Evolutionary conservation across 2,797 vertebrate genomes (phyloP).

Genomic region (Parotocinclus haroldoi): DNA sequence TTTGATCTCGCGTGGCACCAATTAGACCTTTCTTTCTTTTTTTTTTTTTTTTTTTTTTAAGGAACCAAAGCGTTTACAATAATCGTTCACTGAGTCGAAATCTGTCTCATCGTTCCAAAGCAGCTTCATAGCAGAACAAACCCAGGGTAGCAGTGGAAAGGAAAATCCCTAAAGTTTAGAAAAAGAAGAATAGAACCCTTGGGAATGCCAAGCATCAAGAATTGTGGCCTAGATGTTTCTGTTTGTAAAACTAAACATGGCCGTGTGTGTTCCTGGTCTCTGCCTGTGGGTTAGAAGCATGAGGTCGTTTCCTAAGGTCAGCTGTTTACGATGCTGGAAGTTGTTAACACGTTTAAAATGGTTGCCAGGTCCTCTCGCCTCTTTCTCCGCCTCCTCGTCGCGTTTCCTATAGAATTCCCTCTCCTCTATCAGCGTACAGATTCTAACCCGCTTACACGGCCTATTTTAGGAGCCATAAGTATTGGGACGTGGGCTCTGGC

Average conservation of each 20-base stretch:
- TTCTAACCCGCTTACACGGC: no score
- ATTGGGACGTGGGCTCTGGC: constrained; percentile 33
- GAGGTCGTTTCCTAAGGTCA: constrained; percentile 44
- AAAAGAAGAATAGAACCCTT: no score
- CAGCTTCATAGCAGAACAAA: no score
- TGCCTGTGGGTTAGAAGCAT: constrained; percentile 38
- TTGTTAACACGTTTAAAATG: constrained; percentile 46
- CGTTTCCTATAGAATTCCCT: background rate
- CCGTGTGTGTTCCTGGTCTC: constrained; percentile 8
- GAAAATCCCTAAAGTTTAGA: no score
- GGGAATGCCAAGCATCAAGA: no score
- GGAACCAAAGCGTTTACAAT: no score
- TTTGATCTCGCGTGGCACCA: constrained; percentile 23
- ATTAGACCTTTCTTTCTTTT: constrained; percentile 10
- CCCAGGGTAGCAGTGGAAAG: no score
- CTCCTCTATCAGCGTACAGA: constrained; percentile 27
- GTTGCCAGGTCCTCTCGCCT: constrained; percentile 33
- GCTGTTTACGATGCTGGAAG: constrained; percentile 40
- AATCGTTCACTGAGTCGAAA: no score
- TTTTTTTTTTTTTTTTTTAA: no score
- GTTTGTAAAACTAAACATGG: no score
- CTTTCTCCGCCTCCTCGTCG: background rate
- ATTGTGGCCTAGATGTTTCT: no score
- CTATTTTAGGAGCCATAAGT: constrained; percentile 30
- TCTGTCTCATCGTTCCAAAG: no score